Base-by-base conservation (phyloP, 2,113 vertebrate genomes). In the Athene cunicularia region DNA sequence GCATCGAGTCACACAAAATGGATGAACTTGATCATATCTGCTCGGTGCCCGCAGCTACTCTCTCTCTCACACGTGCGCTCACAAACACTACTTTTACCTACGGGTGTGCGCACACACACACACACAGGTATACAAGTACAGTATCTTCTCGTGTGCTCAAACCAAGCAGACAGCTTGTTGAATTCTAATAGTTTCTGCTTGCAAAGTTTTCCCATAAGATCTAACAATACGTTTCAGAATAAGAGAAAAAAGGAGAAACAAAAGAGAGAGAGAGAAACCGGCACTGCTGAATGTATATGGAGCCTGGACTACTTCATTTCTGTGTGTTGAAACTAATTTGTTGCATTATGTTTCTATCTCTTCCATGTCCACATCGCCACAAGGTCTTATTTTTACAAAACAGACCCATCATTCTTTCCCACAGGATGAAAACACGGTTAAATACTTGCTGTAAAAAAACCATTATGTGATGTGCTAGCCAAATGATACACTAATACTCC, bases 401-500 rank as follows among this genome's bases (percentile, higher is more conserved):
- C 96, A 98, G 97, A 97, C 97, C 95, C 95, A 97, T 97, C 97
- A 97, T 97, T 98, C 98, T 98, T 97, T 97, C 97, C 97, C 96
- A 97, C 97, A 98, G 97, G 97, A 98, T 98, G 96, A 98, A 98
- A 97, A 97, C 98, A 97, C 13, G n/a, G 97, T 98, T 97, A 97
- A 98, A 98, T 98, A 95, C 94, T 97, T 94, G 93, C 98, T 97
- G 96, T 97, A 97, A 97, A 97, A 97, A 97, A 97, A 97, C 96
- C 97, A 97, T 98, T 97, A 98, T 98, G 98, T 97, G 98, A 98
- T 97, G 98, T 97, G 95, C 97, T 96, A 97, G 97, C 95, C 95
- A 96, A 92, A 98, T 98, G 98, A 98, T 98, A 98, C 98, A 98
- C 98, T 98, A 98, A 98, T 98, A 98, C 97, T 97, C 97, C 94